These are phyloP conservation scores for Rhagoletis zephyria DNA, from an alignment of 1,140 invertebrate species.

Conservation along the genomic window DNA sequence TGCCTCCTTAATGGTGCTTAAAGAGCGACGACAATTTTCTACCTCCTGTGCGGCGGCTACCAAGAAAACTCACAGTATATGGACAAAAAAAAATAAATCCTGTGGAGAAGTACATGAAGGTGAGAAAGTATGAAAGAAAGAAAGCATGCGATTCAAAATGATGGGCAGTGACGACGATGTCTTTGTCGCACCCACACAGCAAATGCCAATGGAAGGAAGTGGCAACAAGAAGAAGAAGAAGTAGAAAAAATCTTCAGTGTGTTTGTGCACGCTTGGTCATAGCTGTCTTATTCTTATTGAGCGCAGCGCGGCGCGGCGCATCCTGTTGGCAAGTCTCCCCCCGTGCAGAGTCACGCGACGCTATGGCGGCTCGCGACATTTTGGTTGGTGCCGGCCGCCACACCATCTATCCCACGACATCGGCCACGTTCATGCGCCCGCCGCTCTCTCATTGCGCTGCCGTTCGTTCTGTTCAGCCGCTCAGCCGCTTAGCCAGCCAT, in stretches of 20 bases:
- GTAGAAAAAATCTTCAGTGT: background rate
- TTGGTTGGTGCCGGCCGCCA: conserved; percentile 35
- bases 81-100: background rate
- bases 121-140: background rate
- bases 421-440: background rate
- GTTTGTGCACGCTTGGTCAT: background rate
- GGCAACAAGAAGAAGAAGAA: background rate
- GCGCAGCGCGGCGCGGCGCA: background rate
- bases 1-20: conserved; percentile 36
- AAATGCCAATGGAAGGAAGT: background rate
- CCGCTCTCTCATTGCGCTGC: conserved; percentile 20
- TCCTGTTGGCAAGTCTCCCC: background rate
- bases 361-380: conserved; percentile 51
- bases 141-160: background rate
- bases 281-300: conserved; percentile 46
- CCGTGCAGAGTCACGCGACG: conserved; percentile 20
- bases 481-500: background rate
- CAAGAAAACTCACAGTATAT: background rate
- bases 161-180: conserved; percentile 2
- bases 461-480: background rate
- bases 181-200: conserved; percentile 32
- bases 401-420: background rate
- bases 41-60: background rate
- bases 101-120: background rate
- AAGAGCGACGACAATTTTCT: conserved; percentile 19